Evolutionary conservation across 2,888 invertebrate genomes (phyloP), one percentile per base, ranked within the genome.

Genomic region (Bembecia ichneumoniformis): DNA sequence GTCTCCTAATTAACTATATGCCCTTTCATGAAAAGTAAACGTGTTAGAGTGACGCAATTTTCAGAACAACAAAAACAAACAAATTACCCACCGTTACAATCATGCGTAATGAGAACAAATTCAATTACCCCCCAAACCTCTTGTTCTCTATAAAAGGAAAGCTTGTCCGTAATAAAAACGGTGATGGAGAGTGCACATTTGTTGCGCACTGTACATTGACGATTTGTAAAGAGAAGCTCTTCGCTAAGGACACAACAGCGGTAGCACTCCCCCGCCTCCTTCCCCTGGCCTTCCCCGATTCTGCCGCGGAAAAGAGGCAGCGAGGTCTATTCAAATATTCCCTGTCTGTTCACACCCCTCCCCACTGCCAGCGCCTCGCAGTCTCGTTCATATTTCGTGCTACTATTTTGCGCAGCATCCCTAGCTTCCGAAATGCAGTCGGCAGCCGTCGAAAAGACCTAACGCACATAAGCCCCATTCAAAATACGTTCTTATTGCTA

Each of bases 371-470:
- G 86, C 87, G 86, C 86, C 87, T 84, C 76, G 87, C 87, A 82
- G 87, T 87, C 88, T 87, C 87, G 86, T 86, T 82, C 82, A 88
- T 83, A 86, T 87, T 87, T 83, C 82, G 86, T 82, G 82, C 78
- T 87, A 82, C 86, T 83, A 86, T 86, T 84, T 83, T 86, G 87
- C 88, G 88, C 89, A 88, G 88, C 88, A 88, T 88, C 88, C 87
- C 87, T 82, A 86, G 86, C 83, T 81, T 76, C 77, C 74, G 72
- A 80, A 82, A 75, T 77, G 76, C 80, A 81, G 77, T 77, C 66
- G 71, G 82, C 78, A 89, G 88, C 86, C 86, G 76, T 76, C 71
- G 64, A 62, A 81, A 74, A 54, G 73, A 62, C 76, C 52, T 68
- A 82, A 63, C 51, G 60, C 59, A 57, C 54, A 15, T 2, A 48